phyloP scores from a whole-genome alignment of 2,113 vertebrate species.

The Spea bombifrons region DNA sequence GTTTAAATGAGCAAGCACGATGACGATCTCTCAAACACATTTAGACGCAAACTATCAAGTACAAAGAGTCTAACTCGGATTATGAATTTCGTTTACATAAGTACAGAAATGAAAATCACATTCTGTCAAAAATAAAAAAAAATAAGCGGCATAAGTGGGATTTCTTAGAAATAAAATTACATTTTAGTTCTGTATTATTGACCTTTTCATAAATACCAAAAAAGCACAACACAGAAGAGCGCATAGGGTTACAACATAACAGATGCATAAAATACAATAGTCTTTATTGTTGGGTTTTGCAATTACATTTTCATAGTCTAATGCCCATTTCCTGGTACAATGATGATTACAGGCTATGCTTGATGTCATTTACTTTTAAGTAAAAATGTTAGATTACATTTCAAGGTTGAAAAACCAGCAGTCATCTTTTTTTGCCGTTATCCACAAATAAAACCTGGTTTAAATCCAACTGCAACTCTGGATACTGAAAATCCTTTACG shows the following conservation, averaged over 20 bases:
- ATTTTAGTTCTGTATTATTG: conserved; percentile 22
- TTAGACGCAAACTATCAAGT: no score
- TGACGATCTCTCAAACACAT: no score
- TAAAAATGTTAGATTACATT: background rate
- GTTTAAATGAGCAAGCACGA: no score
- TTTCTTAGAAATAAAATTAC: conserved; percentile 13
- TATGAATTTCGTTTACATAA: no score
- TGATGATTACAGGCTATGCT: conserved; percentile 8
- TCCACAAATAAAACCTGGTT: no score
- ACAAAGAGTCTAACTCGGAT: no score
- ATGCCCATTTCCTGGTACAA: conserved; percentile 11
- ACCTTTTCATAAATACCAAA: conserved; percentile 29
- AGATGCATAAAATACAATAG: conserved; percentile 24
- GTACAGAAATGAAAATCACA: conserved; percentile 13
- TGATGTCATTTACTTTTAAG: conserved; percentile 6
- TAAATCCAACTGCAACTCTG: no score
- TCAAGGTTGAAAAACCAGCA: background rate
- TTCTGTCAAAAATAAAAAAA: conserved; percentile 29
- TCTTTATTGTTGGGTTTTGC: conserved; percentile 26
- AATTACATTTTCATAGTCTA: conserved; percentile 19
- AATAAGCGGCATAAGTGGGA: conserved; percentile 12
- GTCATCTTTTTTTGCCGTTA: no score
- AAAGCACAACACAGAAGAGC: background rate
- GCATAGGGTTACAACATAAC: conserved; percentile 29
- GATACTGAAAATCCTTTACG: no score